Evolutionary conservation across 2,888 invertebrate genomes (phyloP), one percentile per base, ranked within the genome.

Genomic region (Erpobdella octoculata): DNA sequence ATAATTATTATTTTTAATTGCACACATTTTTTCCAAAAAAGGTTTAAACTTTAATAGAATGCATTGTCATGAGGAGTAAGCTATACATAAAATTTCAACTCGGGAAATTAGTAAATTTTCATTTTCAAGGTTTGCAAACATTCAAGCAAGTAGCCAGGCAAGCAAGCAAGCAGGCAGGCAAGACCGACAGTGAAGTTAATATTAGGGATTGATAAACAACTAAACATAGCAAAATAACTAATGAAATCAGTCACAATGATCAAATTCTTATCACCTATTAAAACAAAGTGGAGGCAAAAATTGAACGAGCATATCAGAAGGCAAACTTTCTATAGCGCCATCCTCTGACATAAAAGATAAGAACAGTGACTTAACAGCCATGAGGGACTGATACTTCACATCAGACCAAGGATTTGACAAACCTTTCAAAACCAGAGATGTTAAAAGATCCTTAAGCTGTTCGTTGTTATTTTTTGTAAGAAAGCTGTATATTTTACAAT

Each of bases 221-320:
- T 53, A 53, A 53, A 53, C 28, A 53, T 53, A 15, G 28, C 15
- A 12, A 53, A 28, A n/a, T n/a, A n/a, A n/a, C n/a, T n/a, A n/a
- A n/a, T n/a, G n/a, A n/a, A n/a, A n/a, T n/a, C n/a, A n/a, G n/a
- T n/a, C n/a, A n/a, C n/a, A n/a, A n/a, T n/a, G n/a, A n/a, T n/a
- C n/a, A n/a, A n/a, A n/a, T n/a, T n/a, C n/a, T 53, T 28, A 53
- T 53, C 18, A 53, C 69, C 69, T 48, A 33, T 69, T 69, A 37
- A 69, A 69, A 25, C 69, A 69, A 53, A 69, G 35, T 21, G 25
- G 28, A 15, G 69, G 69, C 1, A 69, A 58, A 31, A 69, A 36
- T 4, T 48, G 18, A n/a, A 35, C 31, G n/a, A 69, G n/a, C 21
- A 58, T 21, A 35, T 33, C 33, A 9, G 35, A 8, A 21, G 48